Evolutionary conservation across 2,113 vertebrate species (phyloP).

Genomic region (Rhinogobius similis): DNA sequence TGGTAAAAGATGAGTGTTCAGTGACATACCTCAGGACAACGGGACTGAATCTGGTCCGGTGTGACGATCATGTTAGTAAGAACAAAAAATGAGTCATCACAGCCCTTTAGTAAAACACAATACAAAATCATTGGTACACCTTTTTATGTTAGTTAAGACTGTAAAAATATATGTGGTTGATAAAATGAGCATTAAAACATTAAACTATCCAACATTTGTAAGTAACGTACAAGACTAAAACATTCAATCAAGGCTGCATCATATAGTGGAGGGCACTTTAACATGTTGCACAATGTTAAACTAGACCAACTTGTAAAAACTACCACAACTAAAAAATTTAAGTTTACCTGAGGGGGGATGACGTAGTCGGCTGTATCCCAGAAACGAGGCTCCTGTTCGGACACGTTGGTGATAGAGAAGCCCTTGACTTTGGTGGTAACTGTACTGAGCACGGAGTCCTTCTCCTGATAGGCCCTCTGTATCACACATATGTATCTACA

Average conservation of each 20-base stretch:
- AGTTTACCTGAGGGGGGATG: constrained; percentile 91
- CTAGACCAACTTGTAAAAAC: not conserved
- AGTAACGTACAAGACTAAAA: too few species aligned
- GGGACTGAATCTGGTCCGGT: constrained; percentile 43
- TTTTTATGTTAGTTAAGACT: too few species aligned
- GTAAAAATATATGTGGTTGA: too few species aligned
- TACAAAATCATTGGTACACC: not conserved
- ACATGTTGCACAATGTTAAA: too few species aligned
- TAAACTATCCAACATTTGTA: too few species aligned
- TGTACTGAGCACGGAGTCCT: constrained; percentile 81
- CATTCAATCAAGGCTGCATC: too few species aligned
- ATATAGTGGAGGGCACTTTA: too few species aligned
- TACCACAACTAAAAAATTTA: too few species aligned
- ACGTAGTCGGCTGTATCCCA: constrained; percentile 91
- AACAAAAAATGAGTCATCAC: constrained; percentile 58
- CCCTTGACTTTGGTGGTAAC: constrained; percentile 85
- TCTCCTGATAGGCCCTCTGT: constrained; percentile 92
- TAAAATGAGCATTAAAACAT: too few species aligned
- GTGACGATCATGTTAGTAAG: constrained; percentile 58
- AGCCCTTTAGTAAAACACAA: constrained; percentile 36
- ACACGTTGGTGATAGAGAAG: constrained; percentile 78
- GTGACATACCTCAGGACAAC: constrained; percentile 51
- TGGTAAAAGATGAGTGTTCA: not conserved
- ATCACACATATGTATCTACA: constrained; percentile 90
- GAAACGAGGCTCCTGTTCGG: constrained; percentile 55